Evolutionary conservation across 2,888 invertebrate genomes (phyloP).

Genomic region (Bimastos eiseni): DNA sequence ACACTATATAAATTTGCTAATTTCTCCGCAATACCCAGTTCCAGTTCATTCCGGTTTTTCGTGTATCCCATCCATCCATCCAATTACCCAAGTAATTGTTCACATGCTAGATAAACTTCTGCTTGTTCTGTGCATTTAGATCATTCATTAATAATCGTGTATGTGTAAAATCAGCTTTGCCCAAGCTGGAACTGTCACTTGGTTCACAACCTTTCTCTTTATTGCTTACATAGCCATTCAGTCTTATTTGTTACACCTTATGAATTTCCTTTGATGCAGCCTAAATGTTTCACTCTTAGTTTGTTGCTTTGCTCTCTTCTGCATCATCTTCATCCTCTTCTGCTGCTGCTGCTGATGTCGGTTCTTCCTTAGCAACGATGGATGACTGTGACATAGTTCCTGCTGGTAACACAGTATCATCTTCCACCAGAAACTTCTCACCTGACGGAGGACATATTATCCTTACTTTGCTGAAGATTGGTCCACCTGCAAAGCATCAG

Average conservation of each 20-base stretch:
- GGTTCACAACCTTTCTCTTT: too few species aligned
- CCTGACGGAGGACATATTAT: conserved; percentile 55
- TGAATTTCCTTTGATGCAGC: neutral
- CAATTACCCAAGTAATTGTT: neutral
- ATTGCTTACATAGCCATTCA: too few species aligned
- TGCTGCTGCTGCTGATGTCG: neutral
- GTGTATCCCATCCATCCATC: too few species aligned
- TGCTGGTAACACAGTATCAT: conserved; percentile 31
- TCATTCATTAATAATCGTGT: neutral
- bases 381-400: neutral
- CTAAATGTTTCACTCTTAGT: neutral
- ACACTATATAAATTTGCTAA: neutral
- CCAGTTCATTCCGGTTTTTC: too few species aligned
- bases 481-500: conserved; percentile 40
- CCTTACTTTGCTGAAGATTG: conserved; percentile 46
- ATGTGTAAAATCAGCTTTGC: neutral
- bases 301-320: conserved; percentile 8
- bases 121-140: neutral
- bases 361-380: neutral
- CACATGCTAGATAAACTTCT: neutral
- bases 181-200: neutral
- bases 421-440: conserved; percentile 48
- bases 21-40: too few species aligned
- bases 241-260: too few species aligned
- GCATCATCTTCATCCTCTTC: neutral